phyloP scores from a whole-genome alignment of 1,140 invertebrate species.

The Caenorhabditis inopinata region DNA sequence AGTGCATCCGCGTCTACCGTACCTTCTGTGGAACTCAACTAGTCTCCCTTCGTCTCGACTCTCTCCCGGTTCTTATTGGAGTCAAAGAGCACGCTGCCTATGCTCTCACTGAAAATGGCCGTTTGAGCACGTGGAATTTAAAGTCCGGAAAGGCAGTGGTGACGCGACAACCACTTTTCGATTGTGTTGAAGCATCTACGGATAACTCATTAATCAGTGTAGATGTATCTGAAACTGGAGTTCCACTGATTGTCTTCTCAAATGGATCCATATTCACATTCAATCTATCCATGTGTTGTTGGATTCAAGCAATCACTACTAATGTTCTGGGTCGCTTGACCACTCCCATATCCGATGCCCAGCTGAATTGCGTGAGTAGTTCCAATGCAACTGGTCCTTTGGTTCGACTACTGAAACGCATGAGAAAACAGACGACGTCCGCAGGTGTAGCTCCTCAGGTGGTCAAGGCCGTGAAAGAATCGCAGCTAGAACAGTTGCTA shows the following conservation, averaged over 20 bases:
- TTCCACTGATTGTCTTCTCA: background rate
- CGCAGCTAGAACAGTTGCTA: background rate
- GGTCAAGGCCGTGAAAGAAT: slow-evolving; percentile 11
- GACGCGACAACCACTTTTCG: background rate
- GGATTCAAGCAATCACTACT: background rate
- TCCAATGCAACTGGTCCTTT: background rate
- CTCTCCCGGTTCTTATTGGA: background rate
- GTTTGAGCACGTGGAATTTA: background rate
- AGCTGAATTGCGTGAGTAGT: background rate
- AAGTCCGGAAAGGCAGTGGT: background rate
- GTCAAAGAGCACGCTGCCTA: background rate
- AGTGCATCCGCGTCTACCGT: background rate
- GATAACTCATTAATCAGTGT: background rate
- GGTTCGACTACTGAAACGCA: background rate
- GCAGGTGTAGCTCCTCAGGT: background rate
- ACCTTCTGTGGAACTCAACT: background rate
- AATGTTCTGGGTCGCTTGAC: background rate
- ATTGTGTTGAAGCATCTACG: background rate
- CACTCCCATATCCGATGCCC: background rate
- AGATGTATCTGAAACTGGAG: background rate
- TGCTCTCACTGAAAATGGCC: background rate
- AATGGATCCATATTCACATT: slow-evolving; percentile 24
- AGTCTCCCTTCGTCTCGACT: background rate
- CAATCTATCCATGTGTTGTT: background rate
- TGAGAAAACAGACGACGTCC: background rate